Base-by-base conservation (phyloP, 2,113 vertebrate genomes). In the Pterocles gutturalis region DNA sequence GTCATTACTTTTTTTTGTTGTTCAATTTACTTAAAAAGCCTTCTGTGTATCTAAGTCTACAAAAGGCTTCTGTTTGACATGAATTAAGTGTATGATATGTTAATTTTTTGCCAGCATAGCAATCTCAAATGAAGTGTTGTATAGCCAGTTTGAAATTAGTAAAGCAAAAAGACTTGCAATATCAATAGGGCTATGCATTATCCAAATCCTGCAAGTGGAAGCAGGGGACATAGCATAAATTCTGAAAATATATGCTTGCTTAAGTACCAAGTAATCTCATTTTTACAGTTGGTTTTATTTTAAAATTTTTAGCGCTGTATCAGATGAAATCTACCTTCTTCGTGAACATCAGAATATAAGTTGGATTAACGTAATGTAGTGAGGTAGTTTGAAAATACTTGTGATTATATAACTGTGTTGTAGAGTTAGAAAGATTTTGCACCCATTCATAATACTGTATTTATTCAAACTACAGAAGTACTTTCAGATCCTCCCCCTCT, bases 381-480 rank as follows among this genome's bases (percentile, higher is more conserved):
- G 36, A 89, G 87, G 66, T 14, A 88, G 33, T 55, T 95, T 2
- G 29, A 69, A 93, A 83, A 72, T 83, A 45, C 49, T 53, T 15
- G 57, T 46, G 34, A 60, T 81, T 67, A 38, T 91, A 93, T 73
- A 77, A 83, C 33, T 4, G 57, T 62, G 28, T 7, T 81, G 8
- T 58, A 57, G 60, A 64, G 60, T 89, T 85, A 41, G 67, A 90
- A 87, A 79, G 73, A 61, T 91, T 94, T 87, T 89, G 31, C 51
- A 36, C 83, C 67, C 34, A 2, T 82, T 70, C 76, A 48, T 94
- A 71, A 21, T 82, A 65, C 70, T 55, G 71, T 58, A 34, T 87
- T 88, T 92, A 70, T 95, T 93, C 66, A 91, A 95, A 95, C 92
- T 94, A 75, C 67, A 76, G n/a, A 92, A 96, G 94, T 93, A 94